A percentile compares a stretch with the other conserved stretches of the same genome.
Conservation (phyloP, 2,797 vertebrate species). For the Heliangelus exortis region DNA sequence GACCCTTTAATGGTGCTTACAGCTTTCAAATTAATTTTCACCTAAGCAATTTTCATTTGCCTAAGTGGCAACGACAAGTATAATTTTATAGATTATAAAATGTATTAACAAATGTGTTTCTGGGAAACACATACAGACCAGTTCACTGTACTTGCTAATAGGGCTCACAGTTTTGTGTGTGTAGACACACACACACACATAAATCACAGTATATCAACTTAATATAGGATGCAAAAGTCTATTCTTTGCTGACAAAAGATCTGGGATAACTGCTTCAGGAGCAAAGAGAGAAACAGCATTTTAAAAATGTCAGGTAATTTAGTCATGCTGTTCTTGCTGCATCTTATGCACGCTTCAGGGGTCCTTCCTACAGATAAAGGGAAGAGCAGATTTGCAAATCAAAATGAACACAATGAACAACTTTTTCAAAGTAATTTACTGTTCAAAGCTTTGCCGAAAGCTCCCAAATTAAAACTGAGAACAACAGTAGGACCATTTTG, state of each 20-base stretch:
- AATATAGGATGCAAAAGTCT: background rate
- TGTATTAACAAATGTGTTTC: background rate
- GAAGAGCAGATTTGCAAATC: background rate
- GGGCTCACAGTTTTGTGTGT: background rate
- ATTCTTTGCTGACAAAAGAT: background rate
- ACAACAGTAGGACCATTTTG: background rate
- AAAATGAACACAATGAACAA: rapidly evolving
- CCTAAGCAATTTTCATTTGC: background rate
- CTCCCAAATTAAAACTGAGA: background rate
- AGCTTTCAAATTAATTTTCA: background rate
- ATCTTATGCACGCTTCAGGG: background rate
- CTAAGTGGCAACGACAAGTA: background rate
- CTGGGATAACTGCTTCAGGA: background rate
- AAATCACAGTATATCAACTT: background rate
- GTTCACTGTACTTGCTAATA: background rate
- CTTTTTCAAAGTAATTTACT: background rate
- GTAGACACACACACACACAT: background rate
- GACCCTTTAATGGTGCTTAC: background rate
- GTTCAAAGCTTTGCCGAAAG: background rate
- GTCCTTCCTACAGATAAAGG: rapidly evolving
- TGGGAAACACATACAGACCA: background rate
- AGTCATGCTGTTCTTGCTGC: background rate
- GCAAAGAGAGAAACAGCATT: background rate
- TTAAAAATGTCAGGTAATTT: background rate
- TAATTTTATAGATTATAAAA: background rate